These are phyloP conservation scores for Acanthococcus lagerstroemiae DNA, from an alignment of 2,888 invertebrate species.

Conservation along the genomic window DNA sequence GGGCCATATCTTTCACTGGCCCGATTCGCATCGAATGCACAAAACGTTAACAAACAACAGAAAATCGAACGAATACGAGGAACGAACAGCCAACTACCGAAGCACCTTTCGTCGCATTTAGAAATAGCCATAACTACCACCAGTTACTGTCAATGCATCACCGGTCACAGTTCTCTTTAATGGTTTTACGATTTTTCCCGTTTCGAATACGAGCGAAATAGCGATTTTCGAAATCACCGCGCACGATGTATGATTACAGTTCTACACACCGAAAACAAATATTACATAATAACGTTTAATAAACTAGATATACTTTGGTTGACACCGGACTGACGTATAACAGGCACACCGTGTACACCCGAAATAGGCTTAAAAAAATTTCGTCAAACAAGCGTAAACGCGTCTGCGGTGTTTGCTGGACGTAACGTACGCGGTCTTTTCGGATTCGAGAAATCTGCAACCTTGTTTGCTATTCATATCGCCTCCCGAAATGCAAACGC, in stretches of 20 bases:
- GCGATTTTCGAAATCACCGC: too few species aligned
- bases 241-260: too few species aligned
- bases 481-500: too few species aligned
- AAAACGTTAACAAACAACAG: constrained; percentile 6
- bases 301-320: too few species aligned
- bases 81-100: constrained; percentile 25
- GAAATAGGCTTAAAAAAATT: too few species aligned
- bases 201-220: too few species aligned
- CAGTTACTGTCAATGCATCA: not conserved
- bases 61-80: constrained; percentile 14
- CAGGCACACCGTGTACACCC: too few species aligned
- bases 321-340: too few species aligned
- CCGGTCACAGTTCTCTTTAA: not conserved
- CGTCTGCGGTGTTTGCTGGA: not conserved
- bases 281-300: too few species aligned
- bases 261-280: too few species aligned
- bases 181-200: too few species aligned
- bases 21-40: not conserved
- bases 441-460: not conserved
- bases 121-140: constrained; percentile 19
- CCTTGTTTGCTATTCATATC: not conserved
- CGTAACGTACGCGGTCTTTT: not conserved
- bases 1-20: constrained; percentile 17
- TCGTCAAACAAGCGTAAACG: not conserved
- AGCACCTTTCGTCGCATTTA: constrained; percentile 16